Evolutionary conservation across 53 echinoderm and acorn worm genomes (phyloP), one percentile per base, ranked within the genome.

Genomic region (Paracentrotus lividus): DNA sequence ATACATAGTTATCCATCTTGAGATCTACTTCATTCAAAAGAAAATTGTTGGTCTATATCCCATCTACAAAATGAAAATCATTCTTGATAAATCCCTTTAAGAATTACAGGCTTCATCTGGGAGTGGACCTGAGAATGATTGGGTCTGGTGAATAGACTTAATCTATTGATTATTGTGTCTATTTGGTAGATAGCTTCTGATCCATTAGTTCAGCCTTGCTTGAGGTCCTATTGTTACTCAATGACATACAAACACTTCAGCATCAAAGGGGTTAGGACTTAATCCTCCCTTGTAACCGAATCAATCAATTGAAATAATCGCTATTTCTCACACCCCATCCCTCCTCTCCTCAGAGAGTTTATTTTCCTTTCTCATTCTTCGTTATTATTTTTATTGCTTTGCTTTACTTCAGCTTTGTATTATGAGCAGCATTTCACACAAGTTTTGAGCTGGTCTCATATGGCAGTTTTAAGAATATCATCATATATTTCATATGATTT

Each of bases 91-190:
- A 38, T 72, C 72, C 40, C 72, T 72, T 72, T 72, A 72, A 72
- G 72, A 72, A 72, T 15, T 40, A n/a, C n/a, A n/a, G 72, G 72
- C 72, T 72, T 72, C 72, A 36, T 18, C 33, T 44, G 47, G 81
- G 81, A 81, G 81, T 81, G 81, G 81, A 16, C 44, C 81, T 45
- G 2, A 45, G 47, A n/a, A 47, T 44, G 27, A 47, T n/a, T n/a
- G 47, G 42, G 24, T 12, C n/a, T 81, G n/a, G n/a, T n/a, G 81
- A 81, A 45, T 81, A 81, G 81, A 81, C 13, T n/a, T 45, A 26
- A 81, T n/a, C 44, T 81, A 81, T 81, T 81, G 81, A 81, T 81
- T 26, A 45, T 47, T 81, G 47, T 81, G 49, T 81, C 81, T 47
- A 81, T 81, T 47, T 81, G 40, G 20, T n/a, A 47, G 81, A 23